phyloP scores from a whole-genome alignment of 2,888 invertebrate species.

The Aphrophora alni region DNA sequence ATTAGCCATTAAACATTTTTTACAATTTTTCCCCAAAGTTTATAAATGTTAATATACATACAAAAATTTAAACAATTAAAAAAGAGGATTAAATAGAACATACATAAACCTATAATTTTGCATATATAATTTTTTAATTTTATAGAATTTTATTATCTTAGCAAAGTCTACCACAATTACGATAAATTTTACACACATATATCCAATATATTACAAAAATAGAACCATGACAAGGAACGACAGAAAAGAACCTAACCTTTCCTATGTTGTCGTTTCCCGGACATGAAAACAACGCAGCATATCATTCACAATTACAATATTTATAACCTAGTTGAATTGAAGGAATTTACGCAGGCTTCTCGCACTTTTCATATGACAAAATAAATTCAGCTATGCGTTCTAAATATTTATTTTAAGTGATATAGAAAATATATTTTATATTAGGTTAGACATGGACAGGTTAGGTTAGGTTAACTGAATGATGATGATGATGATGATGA shows the following conservation, averaged over 20 bases:
- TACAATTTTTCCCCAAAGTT: no score
- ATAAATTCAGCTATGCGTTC: not conserved
- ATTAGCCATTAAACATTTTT: not conserved
- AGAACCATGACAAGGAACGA: not conserved
- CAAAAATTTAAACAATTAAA: not conserved
- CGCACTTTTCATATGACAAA: not conserved
- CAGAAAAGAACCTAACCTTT: not conserved
- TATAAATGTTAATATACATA: not conserved
- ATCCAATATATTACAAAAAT: not conserved
- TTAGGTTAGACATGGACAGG: not conserved
- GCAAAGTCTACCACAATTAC: not conserved
- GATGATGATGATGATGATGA: no score
- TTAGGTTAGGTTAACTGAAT: not conserved
- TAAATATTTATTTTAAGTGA: not conserved
- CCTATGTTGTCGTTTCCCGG: not conserved
- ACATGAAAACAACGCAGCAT: not conserved
- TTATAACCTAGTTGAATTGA: not conserved
- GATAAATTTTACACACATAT: not conserved
- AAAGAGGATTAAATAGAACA: not conserved
- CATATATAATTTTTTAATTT: not conserved
- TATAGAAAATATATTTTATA: not conserved
- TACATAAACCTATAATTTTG: not conserved
- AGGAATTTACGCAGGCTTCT: constrained; percentile 5
- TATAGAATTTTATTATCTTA: not conserved
- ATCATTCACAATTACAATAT: not conserved